These are phyloP conservation scores for Spermophilus dauricus DNA, from an alignment of 2,113 vertebrate genomes.

Conservation along the genomic window DNA sequence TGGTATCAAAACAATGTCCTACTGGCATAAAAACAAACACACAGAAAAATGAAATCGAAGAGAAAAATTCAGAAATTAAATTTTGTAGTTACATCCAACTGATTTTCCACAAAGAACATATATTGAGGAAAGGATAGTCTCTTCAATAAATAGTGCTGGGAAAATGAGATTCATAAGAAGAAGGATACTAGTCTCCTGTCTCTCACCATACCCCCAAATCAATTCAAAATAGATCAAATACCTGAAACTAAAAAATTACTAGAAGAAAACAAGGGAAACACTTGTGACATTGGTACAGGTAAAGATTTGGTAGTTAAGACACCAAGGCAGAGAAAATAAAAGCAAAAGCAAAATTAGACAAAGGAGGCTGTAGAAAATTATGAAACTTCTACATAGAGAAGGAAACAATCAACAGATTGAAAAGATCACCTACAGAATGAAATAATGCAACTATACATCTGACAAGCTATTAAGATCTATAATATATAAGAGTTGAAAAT, in stretches of 20 bases:
- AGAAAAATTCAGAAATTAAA: background rate
- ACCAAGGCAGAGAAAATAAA: background rate
- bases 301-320: background rate
- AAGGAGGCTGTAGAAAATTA: background rate
- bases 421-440: background rate
- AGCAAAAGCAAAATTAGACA: background rate
- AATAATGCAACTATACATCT: background rate
- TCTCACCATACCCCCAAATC: background rate
- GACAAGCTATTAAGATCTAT: background rate
- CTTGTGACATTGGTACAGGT: background rate
- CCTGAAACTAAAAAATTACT: background rate
- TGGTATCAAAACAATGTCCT: background rate
- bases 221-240: background rate
- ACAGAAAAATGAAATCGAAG: background rate
- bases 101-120: constrained; percentile 10
- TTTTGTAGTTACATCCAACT: background rate
- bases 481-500: background rate
- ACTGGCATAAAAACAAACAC: background rate
- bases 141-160: background rate
- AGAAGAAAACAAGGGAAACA: background rate
- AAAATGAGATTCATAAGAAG: background rate
- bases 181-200: background rate
- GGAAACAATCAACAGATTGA: background rate
- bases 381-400: background rate
- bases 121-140: background rate